Conservation (phyloP, 2,797 vertebrate genomes). For the Neosalanx taihuensis region DNA sequence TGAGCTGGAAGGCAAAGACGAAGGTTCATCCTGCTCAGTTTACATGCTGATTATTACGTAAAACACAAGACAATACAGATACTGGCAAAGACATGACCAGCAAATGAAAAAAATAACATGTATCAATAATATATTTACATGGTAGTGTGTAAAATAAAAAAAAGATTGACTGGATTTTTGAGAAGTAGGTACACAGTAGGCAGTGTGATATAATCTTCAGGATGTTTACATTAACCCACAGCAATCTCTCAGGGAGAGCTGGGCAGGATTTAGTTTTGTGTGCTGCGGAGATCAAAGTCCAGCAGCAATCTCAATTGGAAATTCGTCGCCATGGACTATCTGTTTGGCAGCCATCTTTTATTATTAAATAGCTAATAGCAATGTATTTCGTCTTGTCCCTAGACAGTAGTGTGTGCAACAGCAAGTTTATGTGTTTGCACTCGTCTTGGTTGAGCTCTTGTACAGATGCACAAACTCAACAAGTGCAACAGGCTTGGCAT, state of each 20-base stretch:
- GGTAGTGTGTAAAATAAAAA: no score
- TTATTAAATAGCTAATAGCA: slow-evolving; percentile 51
- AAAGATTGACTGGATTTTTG: not conserved
- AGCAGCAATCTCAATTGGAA: not conserved
- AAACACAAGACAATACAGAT: not conserved
- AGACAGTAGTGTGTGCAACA: slow-evolving; percentile 39
- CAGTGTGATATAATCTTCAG: not conserved
- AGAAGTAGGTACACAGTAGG: not conserved
- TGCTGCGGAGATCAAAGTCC: not conserved
- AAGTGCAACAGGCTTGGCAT: slow-evolving; percentile 65
- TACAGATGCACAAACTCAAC: slow-evolving; percentile 50
- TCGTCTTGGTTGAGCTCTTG: slow-evolving; percentile 35
- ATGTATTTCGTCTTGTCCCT: slow-evolving; percentile 47
- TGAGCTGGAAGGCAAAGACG: slow-evolving; percentile 37
- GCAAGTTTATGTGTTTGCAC: slow-evolving; percentile 48
- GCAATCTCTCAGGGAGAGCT: not conserved
- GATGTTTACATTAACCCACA: not conserved
- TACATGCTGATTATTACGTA: not conserved
- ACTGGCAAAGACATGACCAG: not conserved
- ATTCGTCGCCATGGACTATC: slow-evolving; percentile 12
- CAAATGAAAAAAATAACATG: not conserved
- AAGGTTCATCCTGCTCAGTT: slow-evolving; percentile 6
- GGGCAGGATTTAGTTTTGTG: slow-evolving; percentile 1
- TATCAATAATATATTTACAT: not conserved
- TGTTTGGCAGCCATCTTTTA: slow-evolving; percentile 39